These are phyloP conservation scores for Agriopis aurantiaria DNA, from an alignment of 2,888 invertebrate genomes.

Conservation along the genomic window DNA sequence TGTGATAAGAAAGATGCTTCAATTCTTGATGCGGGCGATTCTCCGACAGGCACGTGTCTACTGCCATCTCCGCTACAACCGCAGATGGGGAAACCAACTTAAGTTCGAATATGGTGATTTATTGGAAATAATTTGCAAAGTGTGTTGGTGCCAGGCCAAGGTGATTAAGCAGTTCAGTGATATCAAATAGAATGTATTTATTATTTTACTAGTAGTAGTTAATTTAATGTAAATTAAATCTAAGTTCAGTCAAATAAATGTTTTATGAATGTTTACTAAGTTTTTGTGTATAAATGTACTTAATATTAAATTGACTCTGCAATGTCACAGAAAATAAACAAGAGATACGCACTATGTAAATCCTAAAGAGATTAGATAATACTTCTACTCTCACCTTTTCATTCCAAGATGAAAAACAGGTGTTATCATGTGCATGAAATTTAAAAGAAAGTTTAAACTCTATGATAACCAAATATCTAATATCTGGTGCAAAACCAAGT, in stretches of 20 bases:
- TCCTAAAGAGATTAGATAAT: constrained; percentile 3
- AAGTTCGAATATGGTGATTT: constrained; percentile 32
- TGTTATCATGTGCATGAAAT: too few species aligned
- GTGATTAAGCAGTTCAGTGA: constrained; percentile 44
- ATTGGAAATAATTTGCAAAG: constrained; percentile 36
- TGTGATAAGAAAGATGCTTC: constrained; percentile 56
- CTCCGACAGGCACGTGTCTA: constrained; percentile 78
- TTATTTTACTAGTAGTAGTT: constrained; percentile 44
- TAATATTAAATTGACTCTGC: not conserved
- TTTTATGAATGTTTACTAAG: constrained; percentile 6
- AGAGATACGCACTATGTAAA: not conserved
- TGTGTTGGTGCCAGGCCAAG: constrained; percentile 51
- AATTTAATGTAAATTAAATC: constrained; percentile 33
- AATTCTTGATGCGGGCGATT: constrained; percentile 75
- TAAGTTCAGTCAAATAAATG: constrained; percentile 35
- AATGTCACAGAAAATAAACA: not conserved
- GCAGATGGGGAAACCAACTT: constrained; percentile 63
- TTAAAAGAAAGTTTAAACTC: too few species aligned
- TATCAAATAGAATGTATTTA: constrained; percentile 48
- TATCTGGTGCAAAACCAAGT: too few species aligned
- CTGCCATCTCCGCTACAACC: constrained; percentile 88
- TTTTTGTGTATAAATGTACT: not conserved
- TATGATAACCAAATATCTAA: too few species aligned
- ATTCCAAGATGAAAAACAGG: not conserved
- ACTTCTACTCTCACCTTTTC: not conserved